Evolutionary conservation across 2,888 invertebrate genomes (phyloP).

Genomic region (Portevinia maculata): DNA sequence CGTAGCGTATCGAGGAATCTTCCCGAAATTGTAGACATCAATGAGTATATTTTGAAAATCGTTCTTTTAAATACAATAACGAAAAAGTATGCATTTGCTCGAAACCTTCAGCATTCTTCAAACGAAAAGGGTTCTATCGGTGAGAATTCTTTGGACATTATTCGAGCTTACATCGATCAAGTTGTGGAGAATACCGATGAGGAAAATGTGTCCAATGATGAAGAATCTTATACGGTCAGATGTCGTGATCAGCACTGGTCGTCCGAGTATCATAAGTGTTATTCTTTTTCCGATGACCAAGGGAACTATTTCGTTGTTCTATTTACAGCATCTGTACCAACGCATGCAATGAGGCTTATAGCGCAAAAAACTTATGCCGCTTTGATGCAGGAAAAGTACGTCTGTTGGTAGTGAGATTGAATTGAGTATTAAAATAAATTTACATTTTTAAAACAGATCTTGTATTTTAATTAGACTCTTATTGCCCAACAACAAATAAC

Average conservation of each 20-base stretch:
- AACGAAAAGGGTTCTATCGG: constrained; percentile 84
- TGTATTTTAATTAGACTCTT: constrained; percentile 2
- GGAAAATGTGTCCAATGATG: constrained; percentile 4
- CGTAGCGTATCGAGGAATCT: constrained; percentile 89
- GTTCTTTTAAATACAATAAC: constrained; percentile 84
- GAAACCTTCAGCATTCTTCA: constrained; percentile 85
- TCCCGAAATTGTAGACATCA: constrained; percentile 87
- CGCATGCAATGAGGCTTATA: constrained; percentile 89
- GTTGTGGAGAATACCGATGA: constrained; percentile 83
- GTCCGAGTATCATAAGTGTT: constrained; percentile 94
- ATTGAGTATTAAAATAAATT: background rate
- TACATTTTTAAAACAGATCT: background rate
- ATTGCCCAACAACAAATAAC: background rate
- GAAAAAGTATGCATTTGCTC: constrained; percentile 88
- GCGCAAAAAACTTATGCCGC: constrained; percentile 87
- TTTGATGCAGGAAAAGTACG: constrained; percentile 87
- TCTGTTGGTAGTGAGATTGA: constrained; percentile 85
- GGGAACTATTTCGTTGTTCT: constrained; percentile 89
- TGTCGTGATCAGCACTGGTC: constrained; percentile 89
- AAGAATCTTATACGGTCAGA: constrained; percentile 3
- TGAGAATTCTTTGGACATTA: constrained; percentile 87
- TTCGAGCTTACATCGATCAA: constrained; percentile 90
- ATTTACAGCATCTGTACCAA: constrained; percentile 89
- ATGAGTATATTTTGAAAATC: constrained; percentile 90
- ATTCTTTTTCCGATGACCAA: constrained; percentile 86